These are phyloP conservation scores for Stenoptilia bipunctidactyla DNA, from an alignment of 2,888 invertebrate species.

Conservation along the genomic window DNA sequence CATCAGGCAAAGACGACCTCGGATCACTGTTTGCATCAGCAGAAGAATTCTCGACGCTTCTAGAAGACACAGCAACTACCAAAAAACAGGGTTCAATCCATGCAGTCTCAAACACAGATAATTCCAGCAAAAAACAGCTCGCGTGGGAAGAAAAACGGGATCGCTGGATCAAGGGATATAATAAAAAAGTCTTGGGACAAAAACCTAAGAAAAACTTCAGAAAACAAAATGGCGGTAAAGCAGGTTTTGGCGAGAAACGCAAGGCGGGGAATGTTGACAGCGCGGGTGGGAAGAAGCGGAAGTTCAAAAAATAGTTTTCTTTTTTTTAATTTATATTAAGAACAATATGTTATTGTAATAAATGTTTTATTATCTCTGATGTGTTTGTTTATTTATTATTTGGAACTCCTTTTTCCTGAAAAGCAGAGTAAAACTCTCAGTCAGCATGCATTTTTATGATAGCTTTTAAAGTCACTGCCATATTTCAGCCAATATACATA, in stretches of 20 bases:
- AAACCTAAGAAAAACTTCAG: slow-evolving; percentile 23
- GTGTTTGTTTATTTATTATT: too few relatives aligned
- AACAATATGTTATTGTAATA: background rate
- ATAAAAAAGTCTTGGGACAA: slow-evolving; percentile 48
- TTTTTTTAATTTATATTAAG: background rate
- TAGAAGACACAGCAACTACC: slow-evolving; percentile 85
- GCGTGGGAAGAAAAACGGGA: slow-evolving; percentile 85
- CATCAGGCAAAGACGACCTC: slow-evolving; percentile 59
- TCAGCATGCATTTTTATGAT: too few relatives aligned
- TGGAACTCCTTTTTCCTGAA: too few relatives aligned
- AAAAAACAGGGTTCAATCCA: slow-evolving; percentile 75
- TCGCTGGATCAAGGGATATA: slow-evolving; percentile 72
- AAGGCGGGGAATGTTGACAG: slow-evolving; percentile 28
- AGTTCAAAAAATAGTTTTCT: slow-evolving; percentile 21
- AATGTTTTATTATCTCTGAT: too few relatives aligned
- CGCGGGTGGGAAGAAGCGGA: slow-evolving; percentile 45
- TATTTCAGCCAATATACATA: too few relatives aligned
- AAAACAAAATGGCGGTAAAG: slow-evolving; percentile 26
- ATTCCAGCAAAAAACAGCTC: slow-evolving; percentile 82
- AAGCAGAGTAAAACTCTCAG: too few relatives aligned
- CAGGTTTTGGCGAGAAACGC: slow-evolving; percentile 34
- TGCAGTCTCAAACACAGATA: slow-evolving; percentile 80
- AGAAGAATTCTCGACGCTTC: slow-evolving; percentile 88
- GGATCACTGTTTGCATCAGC: slow-evolving; percentile 84
- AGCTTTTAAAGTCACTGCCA: too few relatives aligned